Conservation (phyloP, 1,140 invertebrate genomes). For the Drosophila sechellia region DNA sequence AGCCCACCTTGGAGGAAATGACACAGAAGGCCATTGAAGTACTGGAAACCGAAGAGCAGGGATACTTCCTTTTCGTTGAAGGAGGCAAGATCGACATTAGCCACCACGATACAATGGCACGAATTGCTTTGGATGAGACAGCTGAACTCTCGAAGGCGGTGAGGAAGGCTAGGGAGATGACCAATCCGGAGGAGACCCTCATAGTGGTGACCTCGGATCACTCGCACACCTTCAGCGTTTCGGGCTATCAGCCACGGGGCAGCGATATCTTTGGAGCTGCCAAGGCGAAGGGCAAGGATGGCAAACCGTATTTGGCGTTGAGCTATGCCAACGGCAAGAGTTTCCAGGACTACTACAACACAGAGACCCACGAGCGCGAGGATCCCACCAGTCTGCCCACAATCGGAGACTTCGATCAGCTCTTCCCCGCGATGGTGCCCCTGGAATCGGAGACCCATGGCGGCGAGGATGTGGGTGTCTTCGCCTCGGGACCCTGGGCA, state of each 20-base stretch:
- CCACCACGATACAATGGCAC: constrained; percentile 90
- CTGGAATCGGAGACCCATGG: constrained; percentile 88
- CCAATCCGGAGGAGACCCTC: constrained; percentile 87
- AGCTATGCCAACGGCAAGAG: constrained; percentile 90
- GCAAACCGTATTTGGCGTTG: constrained; percentile 88
- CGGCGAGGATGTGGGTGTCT: constrained; percentile 89
- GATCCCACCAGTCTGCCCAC: constrained; percentile 46
- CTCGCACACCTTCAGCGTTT: constrained; percentile 88
- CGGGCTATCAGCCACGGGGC: constrained; percentile 87
- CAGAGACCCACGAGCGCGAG: constrained; percentile 64
- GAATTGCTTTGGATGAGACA: constrained; percentile 89
- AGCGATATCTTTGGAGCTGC: constrained; percentile 85
- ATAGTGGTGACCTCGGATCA: constrained; percentile 90
- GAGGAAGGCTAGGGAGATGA: constrained; percentile 85
- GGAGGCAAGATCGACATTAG: constrained; percentile 92
- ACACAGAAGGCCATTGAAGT: constrained; percentile 92
- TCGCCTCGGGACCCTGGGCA: constrained; percentile 88
- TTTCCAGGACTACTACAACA: constrained; percentile 83
- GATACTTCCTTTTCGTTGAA: constrained; percentile 87
- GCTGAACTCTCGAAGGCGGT: constrained; percentile 87
- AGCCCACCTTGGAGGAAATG: constrained; percentile 92
- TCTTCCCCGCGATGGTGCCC: constrained; percentile 85
- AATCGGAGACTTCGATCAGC: constrained; percentile 52
- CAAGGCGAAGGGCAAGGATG: constrained; percentile 81
- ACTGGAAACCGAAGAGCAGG: constrained; percentile 90